A percentile compares a stretch with the other conserved stretches of the same genome.
Evolutionary conservation across 2,888 invertebrate species (phyloP).

Genomic region (Blomia tropicalis): DNA sequence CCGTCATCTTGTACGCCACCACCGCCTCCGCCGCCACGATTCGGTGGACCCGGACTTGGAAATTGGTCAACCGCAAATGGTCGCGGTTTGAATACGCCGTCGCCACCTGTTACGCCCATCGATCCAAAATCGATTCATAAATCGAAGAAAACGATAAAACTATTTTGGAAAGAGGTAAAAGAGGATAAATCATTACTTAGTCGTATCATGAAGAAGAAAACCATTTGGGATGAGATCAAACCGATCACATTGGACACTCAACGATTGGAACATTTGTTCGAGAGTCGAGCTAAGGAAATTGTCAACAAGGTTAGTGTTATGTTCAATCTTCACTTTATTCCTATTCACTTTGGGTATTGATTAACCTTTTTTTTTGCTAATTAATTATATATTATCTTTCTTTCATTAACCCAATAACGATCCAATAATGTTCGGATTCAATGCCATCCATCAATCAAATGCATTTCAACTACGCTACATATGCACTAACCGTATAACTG

Average conservation of each 20-base stretch:
- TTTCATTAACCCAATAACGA: not conserved
- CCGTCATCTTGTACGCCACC: slow-evolving; percentile 38
- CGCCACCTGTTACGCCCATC: slow-evolving; percentile 25
- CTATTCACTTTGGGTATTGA: too few relatives aligned
- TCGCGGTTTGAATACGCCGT: slow-evolving; percentile 26
- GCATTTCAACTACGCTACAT: not conserved
- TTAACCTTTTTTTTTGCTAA: not conserved
- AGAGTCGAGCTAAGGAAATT: slow-evolving; percentile 75
- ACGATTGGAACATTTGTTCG: slow-evolving; percentile 88
- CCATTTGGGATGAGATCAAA: slow-evolving; percentile 77
- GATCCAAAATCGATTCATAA: slow-evolving; percentile 33
- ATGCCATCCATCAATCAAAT: not conserved
- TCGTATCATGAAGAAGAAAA: slow-evolving; percentile 34
- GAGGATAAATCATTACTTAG: slow-evolving; percentile 32
- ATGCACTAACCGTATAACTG: not conserved
- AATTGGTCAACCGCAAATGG: slow-evolving; percentile 30
- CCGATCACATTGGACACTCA: slow-evolving; percentile 72
- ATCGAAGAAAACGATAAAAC: slow-evolving; percentile 85
- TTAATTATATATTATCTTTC: not conserved
- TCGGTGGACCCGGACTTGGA: slow-evolving; percentile 31
- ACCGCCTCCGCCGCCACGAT: slow-evolving; percentile 31
- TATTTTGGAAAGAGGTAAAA: slow-evolving; percentile 81
- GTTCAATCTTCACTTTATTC: not conserved
- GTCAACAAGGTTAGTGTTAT: slow-evolving; percentile 21
- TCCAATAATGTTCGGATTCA: not conserved